Percentiles rank a stretch among this genome's conserved stretches.
Conservation (phyloP, 2,113 vertebrate species). For the Elanoides forficatus region DNA sequence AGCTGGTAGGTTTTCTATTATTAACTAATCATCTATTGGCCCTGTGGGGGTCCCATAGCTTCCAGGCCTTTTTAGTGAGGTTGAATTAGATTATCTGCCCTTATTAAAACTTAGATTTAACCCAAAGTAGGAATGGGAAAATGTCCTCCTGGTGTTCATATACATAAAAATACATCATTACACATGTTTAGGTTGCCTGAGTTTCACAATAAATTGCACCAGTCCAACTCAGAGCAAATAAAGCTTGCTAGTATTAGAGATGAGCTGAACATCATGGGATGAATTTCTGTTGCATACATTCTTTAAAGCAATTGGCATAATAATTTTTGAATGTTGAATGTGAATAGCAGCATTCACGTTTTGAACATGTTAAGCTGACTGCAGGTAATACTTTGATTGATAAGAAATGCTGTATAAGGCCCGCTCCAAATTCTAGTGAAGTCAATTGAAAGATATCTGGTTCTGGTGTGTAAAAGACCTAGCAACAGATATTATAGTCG, state of each 20-base stretch:
- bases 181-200: not conserved
- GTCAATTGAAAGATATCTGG: not conserved
- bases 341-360: not conserved
- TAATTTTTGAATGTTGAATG: not conserved
- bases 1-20: slow-evolving; percentile 45
- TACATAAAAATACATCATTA: not conserved
- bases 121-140: not conserved
- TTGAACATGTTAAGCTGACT: not conserved
- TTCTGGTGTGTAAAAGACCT: not conserved
- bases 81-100: slow-evolving; percentile 54
- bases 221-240: not conserved
- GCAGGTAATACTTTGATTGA: not conserved
- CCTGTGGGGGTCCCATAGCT: slow-evolving; percentile 9
- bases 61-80: slow-evolving; percentile 32
- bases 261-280: not conserved
- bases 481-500: not conserved
- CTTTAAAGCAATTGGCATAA: not conserved
- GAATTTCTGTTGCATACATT: not conserved
- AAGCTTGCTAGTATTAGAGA: not conserved
- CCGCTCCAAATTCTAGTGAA: not conserved
- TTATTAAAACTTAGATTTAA: slow-evolving; percentile 56
- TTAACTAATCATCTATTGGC: slow-evolving; percentile 59
- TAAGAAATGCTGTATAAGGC: not conserved
- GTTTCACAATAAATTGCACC: not conserved
- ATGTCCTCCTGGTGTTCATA: not conserved